Evolutionary conservation across 1,140 invertebrate genomes (phyloP).

Genomic region (Drosophila yakuba): DNA sequence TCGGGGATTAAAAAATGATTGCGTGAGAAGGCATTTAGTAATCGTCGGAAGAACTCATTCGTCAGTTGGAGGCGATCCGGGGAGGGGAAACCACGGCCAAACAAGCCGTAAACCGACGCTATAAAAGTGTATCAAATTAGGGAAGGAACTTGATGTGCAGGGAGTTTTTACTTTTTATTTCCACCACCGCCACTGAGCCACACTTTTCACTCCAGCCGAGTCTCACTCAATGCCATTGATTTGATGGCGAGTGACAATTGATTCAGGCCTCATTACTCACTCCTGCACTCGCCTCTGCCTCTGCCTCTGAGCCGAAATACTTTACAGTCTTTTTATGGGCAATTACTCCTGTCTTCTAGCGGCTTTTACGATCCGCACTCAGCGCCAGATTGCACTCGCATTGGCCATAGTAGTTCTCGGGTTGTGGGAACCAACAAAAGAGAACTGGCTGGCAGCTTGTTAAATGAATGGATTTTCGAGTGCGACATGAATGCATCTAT

Average conservation of each 20-base stretch:
- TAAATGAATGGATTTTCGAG: slow-evolving; percentile 26
- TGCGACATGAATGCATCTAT: slow-evolving; percentile 6
- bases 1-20: slow-evolving; percentile 82
- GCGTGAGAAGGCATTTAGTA: slow-evolving; percentile 83
- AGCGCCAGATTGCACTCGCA: slow-evolving; percentile 31
- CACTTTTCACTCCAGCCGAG: slow-evolving; percentile 18
- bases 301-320: slow-evolving; percentile 24
- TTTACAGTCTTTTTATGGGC: slow-evolving; percentile 61
- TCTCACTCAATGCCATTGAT: slow-evolving; percentile 53
- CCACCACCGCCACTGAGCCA: slow-evolving; percentile 25
- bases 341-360: slow-evolving; percentile 42
- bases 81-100: slow-evolving; percentile 63
- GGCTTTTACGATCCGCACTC: slow-evolving; percentile 49
- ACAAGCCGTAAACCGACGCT: slow-evolving; percentile 73
- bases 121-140: slow-evolving; percentile 83
- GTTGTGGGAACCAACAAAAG: slow-evolving; percentile 35
- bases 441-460: slow-evolving; percentile 5
- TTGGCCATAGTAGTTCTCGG: slow-evolving; percentile 32
- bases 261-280: slow-evolving; percentile 42
- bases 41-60: slow-evolving; percentile 74
- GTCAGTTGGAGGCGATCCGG: slow-evolving; percentile 40
- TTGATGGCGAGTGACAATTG: slow-evolving; percentile 37
- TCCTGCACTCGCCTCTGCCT: slow-evolving; percentile 2
- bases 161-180: slow-evolving; percentile 13
- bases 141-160: slow-evolving; percentile 68